These are phyloP conservation scores for Bibio marci DNA, from an alignment of 2,888 invertebrate species.

Conservation along the genomic window DNA sequence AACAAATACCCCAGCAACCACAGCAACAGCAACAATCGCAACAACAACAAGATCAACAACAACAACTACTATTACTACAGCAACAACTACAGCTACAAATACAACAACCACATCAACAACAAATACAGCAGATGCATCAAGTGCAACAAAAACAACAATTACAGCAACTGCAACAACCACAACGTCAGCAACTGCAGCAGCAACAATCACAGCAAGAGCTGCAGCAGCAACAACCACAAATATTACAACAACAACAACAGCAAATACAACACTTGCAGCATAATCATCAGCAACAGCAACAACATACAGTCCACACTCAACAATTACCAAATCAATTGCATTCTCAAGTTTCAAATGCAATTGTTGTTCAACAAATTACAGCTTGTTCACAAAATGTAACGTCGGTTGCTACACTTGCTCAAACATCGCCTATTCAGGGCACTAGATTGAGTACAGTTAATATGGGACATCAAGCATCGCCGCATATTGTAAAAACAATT, in stretches of 20 bases:
- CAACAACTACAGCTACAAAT: conserved; percentile 7
- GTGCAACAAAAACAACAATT: conserved; percentile 11
- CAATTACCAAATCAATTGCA: not conserved
- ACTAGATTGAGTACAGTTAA: conserved; percentile 17
- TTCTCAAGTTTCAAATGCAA: not conserved
- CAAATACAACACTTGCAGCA: conserved; percentile 11
- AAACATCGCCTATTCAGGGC: conserved; percentile 14
- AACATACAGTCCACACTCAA: not conserved
- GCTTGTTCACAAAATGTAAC: conserved; percentile 7
- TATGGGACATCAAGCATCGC: conserved; percentile 19
- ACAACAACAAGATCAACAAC: not conserved
- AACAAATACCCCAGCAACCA: conserved; percentile 25
- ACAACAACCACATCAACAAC: conserved; percentile 10
- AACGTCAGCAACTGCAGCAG: conserved; percentile 15
- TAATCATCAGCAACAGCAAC: conserved; percentile 10
- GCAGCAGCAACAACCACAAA: conserved; percentile 21
- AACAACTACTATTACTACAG: conserved; percentile 20
- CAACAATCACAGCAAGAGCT: conserved; percentile 11
- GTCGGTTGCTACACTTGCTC: conserved; percentile 11
- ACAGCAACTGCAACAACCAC: too few relatives aligned
- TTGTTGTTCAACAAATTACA: conserved; percentile 13
- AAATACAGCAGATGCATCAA: conserved; percentile 8
- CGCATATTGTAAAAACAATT: conserved; percentile 27
- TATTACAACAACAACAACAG: conserved; percentile 17
- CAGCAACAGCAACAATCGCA: conserved; percentile 29